These are phyloP conservation scores for Brenthis hecate DNA, from an alignment of 2,888 invertebrate genomes.

Conservation along the genomic window DNA sequence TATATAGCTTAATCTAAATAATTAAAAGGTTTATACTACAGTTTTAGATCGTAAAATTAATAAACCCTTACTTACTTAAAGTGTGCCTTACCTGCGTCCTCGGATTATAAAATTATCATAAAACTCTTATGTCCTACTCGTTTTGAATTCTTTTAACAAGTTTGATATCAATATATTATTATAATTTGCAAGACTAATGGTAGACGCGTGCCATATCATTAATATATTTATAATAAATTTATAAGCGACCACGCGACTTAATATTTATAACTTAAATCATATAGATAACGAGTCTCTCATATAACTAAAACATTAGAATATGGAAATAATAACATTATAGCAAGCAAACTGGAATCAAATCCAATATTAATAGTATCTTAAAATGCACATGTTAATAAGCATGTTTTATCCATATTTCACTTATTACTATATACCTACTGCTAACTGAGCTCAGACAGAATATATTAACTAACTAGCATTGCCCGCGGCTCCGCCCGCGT, in stretches of 20 bases:
- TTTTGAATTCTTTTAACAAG: conserved; percentile 6
- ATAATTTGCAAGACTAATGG: conserved; percentile 12
- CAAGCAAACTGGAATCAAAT: background rate
- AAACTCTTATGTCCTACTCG: background rate
- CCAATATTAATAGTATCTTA: background rate
- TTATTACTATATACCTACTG: no score
- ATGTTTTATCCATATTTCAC: no score
- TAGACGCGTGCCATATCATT: conserved; percentile 10
- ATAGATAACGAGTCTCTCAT: conserved; percentile 4
- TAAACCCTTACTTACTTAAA: conserved; percentile 7
- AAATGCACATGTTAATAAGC: no score
- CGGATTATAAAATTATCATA: background rate
- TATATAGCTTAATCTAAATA: conserved; percentile 8
- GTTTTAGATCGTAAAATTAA: conserved; percentile 6
- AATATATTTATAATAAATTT: conserved; percentile 15
- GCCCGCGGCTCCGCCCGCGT: no score
- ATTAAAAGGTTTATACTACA: conserved; percentile 15
- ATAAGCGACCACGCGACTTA: conserved; percentile 15
- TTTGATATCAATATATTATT: conserved; percentile 6
- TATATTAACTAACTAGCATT: no score
- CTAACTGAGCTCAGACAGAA: no score
- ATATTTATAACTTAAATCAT: conserved; percentile 7
- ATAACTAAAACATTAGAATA: conserved; percentile 1
- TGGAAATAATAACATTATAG: conserved; percentile 3
- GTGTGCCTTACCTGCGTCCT: background rate